Conservation (phyloP, 2,888 invertebrate genomes). For the Rutpela maculata region DNA sequence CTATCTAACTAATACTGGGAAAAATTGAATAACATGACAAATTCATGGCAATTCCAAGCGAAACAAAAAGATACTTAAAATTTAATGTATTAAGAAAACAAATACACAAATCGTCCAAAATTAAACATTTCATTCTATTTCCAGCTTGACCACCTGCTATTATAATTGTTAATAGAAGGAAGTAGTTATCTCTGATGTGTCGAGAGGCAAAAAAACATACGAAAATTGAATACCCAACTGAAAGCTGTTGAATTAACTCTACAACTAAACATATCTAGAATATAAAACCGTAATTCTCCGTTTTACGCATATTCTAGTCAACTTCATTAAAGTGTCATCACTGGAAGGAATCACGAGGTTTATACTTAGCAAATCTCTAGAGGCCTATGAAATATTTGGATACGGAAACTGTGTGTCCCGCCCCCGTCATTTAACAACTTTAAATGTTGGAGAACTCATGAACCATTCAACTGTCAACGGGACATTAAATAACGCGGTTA, state of each 20-base stretch:
- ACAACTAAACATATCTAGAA: slow-evolving; percentile 1
- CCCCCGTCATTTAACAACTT: slow-evolving; percentile 52
- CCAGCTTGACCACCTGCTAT: neutral
- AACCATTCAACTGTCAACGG: slow-evolving; percentile 51
- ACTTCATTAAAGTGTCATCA: slow-evolving; percentile 45
- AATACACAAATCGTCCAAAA: too few species aligned
- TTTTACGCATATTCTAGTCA: slow-evolving; percentile 4
- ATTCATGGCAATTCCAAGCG: too few species aligned
- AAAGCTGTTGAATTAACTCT: neutral
- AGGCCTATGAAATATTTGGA: slow-evolving; percentile 45
- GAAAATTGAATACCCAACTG: neutral
- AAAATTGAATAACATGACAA: too few species aligned
- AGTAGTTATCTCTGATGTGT: neutral
- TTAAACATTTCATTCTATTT: neutral
- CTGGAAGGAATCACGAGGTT: slow-evolving; percentile 44
- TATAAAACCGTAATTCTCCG: neutral
- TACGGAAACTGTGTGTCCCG: slow-evolving; percentile 48
- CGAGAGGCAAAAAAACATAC: neutral
- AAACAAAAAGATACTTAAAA: too few species aligned
- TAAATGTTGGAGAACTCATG: slow-evolving; percentile 41
- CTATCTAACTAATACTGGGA: too few species aligned
- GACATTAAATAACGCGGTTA: slow-evolving; percentile 48
- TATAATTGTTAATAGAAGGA: neutral
- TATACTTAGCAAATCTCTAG: slow-evolving; percentile 48
- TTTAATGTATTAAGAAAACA: too few species aligned